Base-by-base conservation (phyloP, 1,140 invertebrate genomes). In the Penaeus vannamei region DNA sequence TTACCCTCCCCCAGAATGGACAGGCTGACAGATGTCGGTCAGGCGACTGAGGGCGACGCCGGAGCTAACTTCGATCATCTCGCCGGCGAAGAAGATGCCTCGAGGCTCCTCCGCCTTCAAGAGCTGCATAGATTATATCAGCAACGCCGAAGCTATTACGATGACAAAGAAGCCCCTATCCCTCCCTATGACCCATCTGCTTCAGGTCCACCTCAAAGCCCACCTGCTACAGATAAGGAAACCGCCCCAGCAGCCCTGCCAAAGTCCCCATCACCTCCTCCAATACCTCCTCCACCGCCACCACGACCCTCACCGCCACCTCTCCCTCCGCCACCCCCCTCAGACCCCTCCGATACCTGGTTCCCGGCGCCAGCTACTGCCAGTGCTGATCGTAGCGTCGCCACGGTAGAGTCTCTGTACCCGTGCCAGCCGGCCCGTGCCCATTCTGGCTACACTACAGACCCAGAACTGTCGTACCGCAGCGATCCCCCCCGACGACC, bases 371-470 rank as follows among this genome's bases (percentile, higher is more conserved):
- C 87, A 46, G 82, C 59, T 62, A 46, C 86, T 80, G 88, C 66
- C 88, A 90, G 88, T 90, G 84, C 76, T 85, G 88, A 85, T 82
- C 88, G 88, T 86, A 84, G 88, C 88, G 59, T 83, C 72, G 88
- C 84, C 84, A 86, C 84, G 84, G 76, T 84, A 85, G 79, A 90
- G 88, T 90, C 88, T 61, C 72, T 32, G 53, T 77, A 82, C 87
- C 85, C 60, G 79, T 84, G 81, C 81, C 81, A 88, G 83, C 32
- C 81, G 36, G n/a, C 69, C 66, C n/a, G 36, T 85, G 59, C 85
- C 83, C 81, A 90, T 42, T 72, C 66, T 82, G 90, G 90, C 61
- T 88, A 61, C 83, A 80, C 69, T 19, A 84, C 90, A 64, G 76
- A 84, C 42, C 20, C 32, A 69, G 90, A 85, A 85, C 69, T 80